phyloP scores from a whole-genome alignment of 1,140 invertebrate species.

The Ditylenchus dipsaci region DNA sequence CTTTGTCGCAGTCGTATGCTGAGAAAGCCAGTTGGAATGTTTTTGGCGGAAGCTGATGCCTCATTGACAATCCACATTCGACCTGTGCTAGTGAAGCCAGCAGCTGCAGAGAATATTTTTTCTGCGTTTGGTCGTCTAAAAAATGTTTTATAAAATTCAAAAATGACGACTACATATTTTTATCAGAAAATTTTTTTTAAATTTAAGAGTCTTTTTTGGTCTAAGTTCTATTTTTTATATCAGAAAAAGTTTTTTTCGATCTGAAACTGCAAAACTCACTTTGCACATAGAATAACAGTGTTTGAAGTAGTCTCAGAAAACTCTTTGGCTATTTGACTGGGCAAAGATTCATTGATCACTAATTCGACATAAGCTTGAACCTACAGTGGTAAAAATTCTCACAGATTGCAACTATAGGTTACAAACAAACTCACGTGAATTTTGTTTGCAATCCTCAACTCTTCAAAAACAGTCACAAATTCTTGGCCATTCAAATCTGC shows the following conservation, averaged over 20 bases:
- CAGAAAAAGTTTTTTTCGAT: background rate
- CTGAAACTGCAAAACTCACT: constrained; percentile 10
- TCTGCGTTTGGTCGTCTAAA: constrained; percentile 25
- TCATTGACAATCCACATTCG: constrained; percentile 56
- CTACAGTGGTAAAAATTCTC: constrained; percentile 30
- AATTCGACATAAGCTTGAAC: constrained; percentile 50
- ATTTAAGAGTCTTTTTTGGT: no score
- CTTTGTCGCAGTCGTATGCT: constrained; percentile 32
- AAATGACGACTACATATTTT: no score
- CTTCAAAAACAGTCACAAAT: constrained; percentile 40
- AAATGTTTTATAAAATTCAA: background rate
- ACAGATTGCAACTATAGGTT: background rate
- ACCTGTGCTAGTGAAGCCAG: constrained; percentile 33
- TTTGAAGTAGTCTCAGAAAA: constrained; percentile 53
- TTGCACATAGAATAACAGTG: constrained; percentile 49
- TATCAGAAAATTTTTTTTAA: no score
- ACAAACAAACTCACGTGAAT: constrained; percentile 42
- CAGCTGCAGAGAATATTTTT: constrained; percentile 36
- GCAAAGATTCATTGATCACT: constrained; percentile 10
- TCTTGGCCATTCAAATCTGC: constrained; percentile 72
- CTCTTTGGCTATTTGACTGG: constrained; percentile 29
- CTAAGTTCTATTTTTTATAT: no score
- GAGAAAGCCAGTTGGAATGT: constrained; percentile 44
- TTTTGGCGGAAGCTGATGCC: constrained; percentile 37
- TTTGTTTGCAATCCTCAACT: constrained; percentile 28